phyloP scores from a whole-genome alignment of 2,113 vertebrate genomes.

The Tenrec ecaudatus region DNA sequence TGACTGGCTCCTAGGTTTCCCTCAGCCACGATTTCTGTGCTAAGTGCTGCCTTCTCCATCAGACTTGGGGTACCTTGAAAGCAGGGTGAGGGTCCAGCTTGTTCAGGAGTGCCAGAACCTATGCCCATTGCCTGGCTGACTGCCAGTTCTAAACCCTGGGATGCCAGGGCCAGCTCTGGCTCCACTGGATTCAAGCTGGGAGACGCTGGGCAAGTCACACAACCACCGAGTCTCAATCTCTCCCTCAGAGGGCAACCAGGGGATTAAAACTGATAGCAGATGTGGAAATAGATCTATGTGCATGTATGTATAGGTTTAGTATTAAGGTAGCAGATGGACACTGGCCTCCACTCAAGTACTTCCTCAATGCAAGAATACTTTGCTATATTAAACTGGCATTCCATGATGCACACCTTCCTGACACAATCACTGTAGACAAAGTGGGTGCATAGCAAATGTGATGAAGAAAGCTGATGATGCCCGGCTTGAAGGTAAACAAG shows the following conservation, averaged over 20 bases:
- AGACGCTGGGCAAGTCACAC: background rate
- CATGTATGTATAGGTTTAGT: too few species aligned
- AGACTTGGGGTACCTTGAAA: background rate
- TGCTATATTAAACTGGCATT: too few species aligned
- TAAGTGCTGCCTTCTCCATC: background rate
- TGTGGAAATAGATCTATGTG: too few species aligned
- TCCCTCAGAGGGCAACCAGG: background rate
- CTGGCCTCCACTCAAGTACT: too few species aligned
- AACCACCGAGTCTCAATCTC: background rate
- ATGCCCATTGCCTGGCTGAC: background rate
- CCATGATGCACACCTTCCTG: too few species aligned
- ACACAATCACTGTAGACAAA: too few species aligned
- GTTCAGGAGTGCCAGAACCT: background rate
- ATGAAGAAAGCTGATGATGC: too few species aligned
- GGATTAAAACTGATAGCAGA: too few species aligned
- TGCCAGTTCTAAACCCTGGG: background rate
- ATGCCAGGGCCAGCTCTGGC: background rate
- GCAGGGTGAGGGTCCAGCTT: background rate
- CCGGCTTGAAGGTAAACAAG: too few species aligned
- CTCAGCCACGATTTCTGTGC: background rate
- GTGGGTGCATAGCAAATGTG: too few species aligned
- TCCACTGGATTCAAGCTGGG: background rate
- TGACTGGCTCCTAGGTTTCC: background rate
- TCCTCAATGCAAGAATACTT: too few species aligned
- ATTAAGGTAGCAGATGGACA: too few species aligned